Evolutionary conservation across 1,140 invertebrate genomes (phyloP), one percentile per base, ranked within the genome.

Genomic region (Drosophila kanapiae): DNA sequence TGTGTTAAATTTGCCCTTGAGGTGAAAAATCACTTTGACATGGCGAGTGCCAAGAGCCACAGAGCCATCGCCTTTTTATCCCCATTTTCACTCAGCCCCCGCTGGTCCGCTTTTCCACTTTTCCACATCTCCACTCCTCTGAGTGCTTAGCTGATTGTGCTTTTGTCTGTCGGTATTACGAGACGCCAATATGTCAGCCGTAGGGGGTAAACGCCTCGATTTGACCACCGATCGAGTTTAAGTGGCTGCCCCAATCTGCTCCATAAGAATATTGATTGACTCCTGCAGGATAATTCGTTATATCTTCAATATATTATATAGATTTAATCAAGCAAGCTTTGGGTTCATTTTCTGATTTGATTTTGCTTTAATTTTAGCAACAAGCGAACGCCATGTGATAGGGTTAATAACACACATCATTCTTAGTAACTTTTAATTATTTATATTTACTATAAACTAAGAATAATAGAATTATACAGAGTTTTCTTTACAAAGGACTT

Each of bases 1-100:
- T 91, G 87, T 91, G 87, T 91, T 91, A 91, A 91, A 91, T 88
- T 91, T 91, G 88, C 87, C 87, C 87, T 91, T 88, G 83, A 91
- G 87, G 87, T 91, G 78, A 90, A 90, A 90, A 90, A 90, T 90
- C 85, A 90, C 85, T 90, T 90, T 90, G 85, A 90, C 85, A 90
- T 83, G 80, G 47, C 74, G 47, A 64, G 57, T 64, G 63, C 40
- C 62, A 67, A 60, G 51, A 57, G 78, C 29, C 51, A 31, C 1
- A 51, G 27, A 49, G 48, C 9, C 75, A 63, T 79, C 57, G 76
- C 53, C 75, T 75, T 70, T 75, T 76, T 64, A 57, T 51, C 33
- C 11, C 14, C 14, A 8, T 3, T 16, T 33, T n/a, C 2, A 13
- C 37, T 14, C 37, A 2, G 23, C 3, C n/a, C 33, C 51, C 23